Percentiles rank a stretch among this genome's conserved stretches.
These are phyloP conservation scores for Cecidostiba fungosa DNA, from an alignment of 2,888 invertebrate genomes.

Conservation along the genomic window DNA sequence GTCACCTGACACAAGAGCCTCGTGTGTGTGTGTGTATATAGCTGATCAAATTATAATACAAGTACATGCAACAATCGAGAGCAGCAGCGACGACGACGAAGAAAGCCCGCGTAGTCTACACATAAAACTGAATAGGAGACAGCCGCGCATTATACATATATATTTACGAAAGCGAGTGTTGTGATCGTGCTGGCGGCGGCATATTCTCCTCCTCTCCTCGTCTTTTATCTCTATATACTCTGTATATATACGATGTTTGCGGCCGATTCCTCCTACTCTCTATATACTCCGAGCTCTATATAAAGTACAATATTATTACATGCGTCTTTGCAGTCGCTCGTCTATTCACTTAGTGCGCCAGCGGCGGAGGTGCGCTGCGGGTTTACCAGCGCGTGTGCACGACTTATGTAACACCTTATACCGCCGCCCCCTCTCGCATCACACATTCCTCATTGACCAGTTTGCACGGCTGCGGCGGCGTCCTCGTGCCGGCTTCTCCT, in stretches of 20 bases:
- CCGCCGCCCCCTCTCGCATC: not conserved
- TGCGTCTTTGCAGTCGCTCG: not conserved
- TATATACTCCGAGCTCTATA: no score
- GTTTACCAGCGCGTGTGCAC: not conserved
- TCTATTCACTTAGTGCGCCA: not conserved
- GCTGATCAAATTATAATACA: not conserved
- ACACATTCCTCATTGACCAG: conserved; percentile 15
- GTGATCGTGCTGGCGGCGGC: not conserved
- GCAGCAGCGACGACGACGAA: not conserved
- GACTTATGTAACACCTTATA: not conserved
- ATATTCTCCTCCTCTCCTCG: conserved; percentile 10
- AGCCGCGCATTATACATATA: not conserved
- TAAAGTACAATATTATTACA: no score
- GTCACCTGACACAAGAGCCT: no score
- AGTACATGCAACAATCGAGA: not conserved
- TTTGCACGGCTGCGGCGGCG: not conserved
- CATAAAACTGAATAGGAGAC: conserved; percentile 2
- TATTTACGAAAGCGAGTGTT: not conserved
- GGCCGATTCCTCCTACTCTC: not conserved
- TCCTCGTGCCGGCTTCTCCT: not conserved
- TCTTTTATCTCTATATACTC: not conserved
- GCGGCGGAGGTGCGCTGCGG: not conserved
- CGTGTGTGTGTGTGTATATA: no score
- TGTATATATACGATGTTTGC: not conserved
- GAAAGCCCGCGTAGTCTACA: not conserved